Percentiles rank a stretch among this genome's conserved stretches.
phyloP scores from a whole-genome alignment of 2,113 vertebrate genomes.

The Anolis carolinensis region DNA sequence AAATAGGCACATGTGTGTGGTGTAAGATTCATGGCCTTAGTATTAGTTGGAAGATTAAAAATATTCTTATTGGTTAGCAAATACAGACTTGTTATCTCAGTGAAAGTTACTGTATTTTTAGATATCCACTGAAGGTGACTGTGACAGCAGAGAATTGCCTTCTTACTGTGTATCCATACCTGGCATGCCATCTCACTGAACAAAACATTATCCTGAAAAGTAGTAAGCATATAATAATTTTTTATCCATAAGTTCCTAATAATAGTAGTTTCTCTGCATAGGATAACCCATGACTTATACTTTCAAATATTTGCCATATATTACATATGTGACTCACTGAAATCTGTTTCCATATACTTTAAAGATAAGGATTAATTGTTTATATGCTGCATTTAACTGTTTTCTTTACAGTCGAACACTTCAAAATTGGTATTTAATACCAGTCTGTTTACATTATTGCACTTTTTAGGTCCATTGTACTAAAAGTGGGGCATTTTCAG shows the following conservation, averaged over 20 bases:
- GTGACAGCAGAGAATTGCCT: constrained; percentile 28
- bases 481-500: too few species aligned
- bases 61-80: not conserved
- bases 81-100: constrained; percentile 2
- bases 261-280: not conserved
- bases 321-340: not conserved
- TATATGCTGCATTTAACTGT: not conserved
- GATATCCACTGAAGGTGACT: constrained; percentile 21
- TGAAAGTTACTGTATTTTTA: constrained; percentile 1
- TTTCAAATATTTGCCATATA: not conserved
- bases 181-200: constrained; percentile 17
- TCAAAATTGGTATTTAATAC: not conserved
- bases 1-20: not conserved
- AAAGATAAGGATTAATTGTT: not conserved
- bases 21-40: too few species aligned
- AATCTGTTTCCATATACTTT: not conserved
- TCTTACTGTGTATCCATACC: constrained; percentile 36
- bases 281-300: not conserved
- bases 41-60: not conserved
- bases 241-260: not conserved
- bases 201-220: constrained; percentile 25
- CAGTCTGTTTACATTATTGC: too few species aligned
- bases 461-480: too few species aligned
- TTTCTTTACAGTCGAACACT: not conserved
- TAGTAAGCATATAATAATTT: constrained; percentile 5